Percentiles rank a stretch among this genome's conserved stretches.
Conservation (phyloP, 2,113 vertebrate species). For the Coptodon bakossiorum region DNA sequence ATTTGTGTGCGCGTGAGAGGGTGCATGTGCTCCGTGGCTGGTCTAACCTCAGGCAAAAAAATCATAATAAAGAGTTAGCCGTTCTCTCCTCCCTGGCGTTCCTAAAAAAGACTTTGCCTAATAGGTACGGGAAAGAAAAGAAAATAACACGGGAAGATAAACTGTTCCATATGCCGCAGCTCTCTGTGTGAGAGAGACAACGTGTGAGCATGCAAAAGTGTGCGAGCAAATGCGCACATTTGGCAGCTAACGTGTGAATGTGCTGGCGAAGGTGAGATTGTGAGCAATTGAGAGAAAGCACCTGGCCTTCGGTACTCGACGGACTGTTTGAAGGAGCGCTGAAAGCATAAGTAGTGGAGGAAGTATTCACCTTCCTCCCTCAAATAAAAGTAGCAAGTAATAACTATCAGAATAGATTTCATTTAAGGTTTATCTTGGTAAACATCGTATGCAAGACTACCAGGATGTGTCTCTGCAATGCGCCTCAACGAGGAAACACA, state of each 20-base stretch:
- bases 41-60: slow-evolving; percentile 27
- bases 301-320: neutral
- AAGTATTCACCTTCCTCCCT: neutral
- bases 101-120: slow-evolving; percentile 52
- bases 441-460: neutral
- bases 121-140: slow-evolving; percentile 50
- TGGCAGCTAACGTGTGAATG: neutral
- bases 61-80: slow-evolving; percentile 46
- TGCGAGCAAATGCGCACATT: neutral
- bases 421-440: neutral
- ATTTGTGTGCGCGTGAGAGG: neutral
- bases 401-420: neutral
- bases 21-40: neutral
- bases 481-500: neutral
- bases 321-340: neutral
- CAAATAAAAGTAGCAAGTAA: neutral
- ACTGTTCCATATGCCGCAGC: slow-evolving; percentile 65
- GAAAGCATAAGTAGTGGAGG: neutral
- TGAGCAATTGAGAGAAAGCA: neutral
- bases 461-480: neutral
- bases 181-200: neutral
- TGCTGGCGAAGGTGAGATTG: slow-evolving; percentile 11
- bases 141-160: slow-evolving; percentile 46
- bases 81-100: slow-evolving; percentile 24
- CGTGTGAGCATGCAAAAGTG: neutral